Evolutionary conservation across 2,888 invertebrate species (phyloP).

Genomic region (Escarpia spicata): DNA sequence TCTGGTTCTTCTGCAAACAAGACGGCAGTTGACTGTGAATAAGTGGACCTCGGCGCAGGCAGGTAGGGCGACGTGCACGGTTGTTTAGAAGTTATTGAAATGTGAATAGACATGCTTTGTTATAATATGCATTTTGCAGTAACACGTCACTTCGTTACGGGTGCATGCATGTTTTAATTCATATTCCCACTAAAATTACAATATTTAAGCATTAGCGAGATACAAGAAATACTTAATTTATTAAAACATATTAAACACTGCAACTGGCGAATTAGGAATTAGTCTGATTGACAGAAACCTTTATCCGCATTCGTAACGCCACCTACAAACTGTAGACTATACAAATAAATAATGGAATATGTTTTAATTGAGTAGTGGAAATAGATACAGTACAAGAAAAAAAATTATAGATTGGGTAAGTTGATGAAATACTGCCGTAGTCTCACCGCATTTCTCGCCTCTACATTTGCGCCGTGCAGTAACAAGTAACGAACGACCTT

Average conservation of each 20-base stretch:
- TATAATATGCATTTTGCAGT: not conserved
- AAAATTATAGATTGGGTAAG: not conserved
- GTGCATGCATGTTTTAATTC: not conserved
- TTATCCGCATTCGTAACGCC: not conserved
- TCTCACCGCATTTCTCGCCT: conserved; percentile 34
- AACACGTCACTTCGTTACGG: not conserved
- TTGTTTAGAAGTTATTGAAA: not conserved
- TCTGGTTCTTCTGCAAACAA: conserved; percentile 34
- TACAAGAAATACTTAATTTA: not conserved
- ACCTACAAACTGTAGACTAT: not conserved
- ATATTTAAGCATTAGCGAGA: not conserved
- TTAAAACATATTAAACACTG: not conserved
- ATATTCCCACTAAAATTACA: too few relatives aligned
- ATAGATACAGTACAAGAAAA: not conserved
- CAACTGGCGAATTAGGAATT: not conserved
- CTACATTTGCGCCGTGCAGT: conserved; percentile 37
- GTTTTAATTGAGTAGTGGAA: not conserved
- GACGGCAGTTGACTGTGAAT: not conserved
- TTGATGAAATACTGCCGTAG: not conserved
- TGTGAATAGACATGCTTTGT: not conserved
- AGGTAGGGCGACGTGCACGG: not conserved
- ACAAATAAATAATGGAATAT: too few relatives aligned
- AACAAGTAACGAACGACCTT: conserved; percentile 34
- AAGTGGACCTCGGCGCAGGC: not conserved
- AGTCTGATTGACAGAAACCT: not conserved